Evolutionary conservation across 2,797 vertebrate species (phyloP).

Genomic region (Danio choprae): DNA sequence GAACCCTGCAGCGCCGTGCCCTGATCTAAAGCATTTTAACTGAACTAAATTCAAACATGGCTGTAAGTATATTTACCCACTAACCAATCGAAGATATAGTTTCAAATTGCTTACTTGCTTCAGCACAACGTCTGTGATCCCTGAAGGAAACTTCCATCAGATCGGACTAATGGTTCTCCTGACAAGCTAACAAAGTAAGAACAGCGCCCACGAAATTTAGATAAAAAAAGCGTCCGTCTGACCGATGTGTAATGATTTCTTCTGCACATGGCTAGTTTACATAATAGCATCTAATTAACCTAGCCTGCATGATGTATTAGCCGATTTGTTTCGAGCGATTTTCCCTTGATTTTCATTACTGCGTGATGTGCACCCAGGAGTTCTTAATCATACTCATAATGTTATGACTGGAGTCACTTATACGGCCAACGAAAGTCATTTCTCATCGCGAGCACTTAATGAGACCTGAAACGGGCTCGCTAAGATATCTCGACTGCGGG

Average conservation of each 20-base stretch:
- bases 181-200: conserved; percentile 63
- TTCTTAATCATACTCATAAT: conserved; percentile 74
- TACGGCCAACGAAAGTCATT: conserved; percentile 64
- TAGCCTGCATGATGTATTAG: conserved; percentile 68
- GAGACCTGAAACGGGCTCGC: conserved; percentile 59
- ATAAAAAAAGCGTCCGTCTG: conserved; percentile 57
- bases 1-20: conserved; percentile 5
- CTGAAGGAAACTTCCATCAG: conserved; percentile 42
- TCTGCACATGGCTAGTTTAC: conserved; percentile 71
- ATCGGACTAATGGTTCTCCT: conserved; percentile 53
- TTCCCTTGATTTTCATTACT: conserved; percentile 64
- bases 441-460: conserved; percentile 67
- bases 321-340: conserved; percentile 67
- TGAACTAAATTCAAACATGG: conserved; percentile 4
- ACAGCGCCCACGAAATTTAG: conserved; percentile 59
- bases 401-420: conserved; percentile 69
- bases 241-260: conserved; percentile 64
- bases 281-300: conserved; percentile 73
- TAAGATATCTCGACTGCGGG: conserved; percentile 54
- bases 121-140: conserved; percentile 35
- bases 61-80: conserved; percentile 12
- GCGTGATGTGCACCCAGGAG: conserved; percentile 64
- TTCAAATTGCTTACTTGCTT: conserved; percentile 31
- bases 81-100: not conserved
- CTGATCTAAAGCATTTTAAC: conserved; percentile 11